Base-by-base conservation (phyloP, 2,888 invertebrate species). In the Orthosia gothica region DNA sequence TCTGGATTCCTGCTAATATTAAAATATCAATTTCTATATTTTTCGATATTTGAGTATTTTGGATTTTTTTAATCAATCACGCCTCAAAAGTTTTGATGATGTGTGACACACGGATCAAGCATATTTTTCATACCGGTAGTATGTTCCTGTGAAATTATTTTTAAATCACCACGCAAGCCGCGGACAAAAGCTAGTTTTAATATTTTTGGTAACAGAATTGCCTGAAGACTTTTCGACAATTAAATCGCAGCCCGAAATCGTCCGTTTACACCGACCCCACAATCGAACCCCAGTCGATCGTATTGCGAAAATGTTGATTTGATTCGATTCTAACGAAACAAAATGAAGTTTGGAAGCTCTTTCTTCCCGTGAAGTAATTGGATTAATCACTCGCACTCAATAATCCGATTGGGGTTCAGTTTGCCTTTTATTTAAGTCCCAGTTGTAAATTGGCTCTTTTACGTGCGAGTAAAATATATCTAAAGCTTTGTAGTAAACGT, bases 351-450 rank as follows among this genome's bases (percentile, higher is more conserved):
- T 77, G 82, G 85, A 77, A 88, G 86, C 83, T 89, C 87, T 87
- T 89, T 89, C 84, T 83, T 80, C 63, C 70, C 71, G 82, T 84
- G 85, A 85, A 83, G 86, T 89, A 90, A 91, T 91, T 89, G 87
- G 83, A 89, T 91, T 91, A 91, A 91, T 91, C 87, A 89, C 85
- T 74, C 78, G 78, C 70, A 78, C 74, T 65, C 76, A 62, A 83
- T 81, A 79, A 83, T 87, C 81, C 74, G 70, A 63, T 87, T 69
- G 76, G 85, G 79, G 70, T 61, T 32, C 58, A 84, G 77, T 78
- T 76, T 65, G 45, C 59, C 73, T 84, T 79, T 59, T 74, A 70
- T 78, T 76, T 78, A 72, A 64, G 72, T 61, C n/a, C 2, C 62
- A 71, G 63, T 84, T 85, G 74, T 70, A 57, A 78, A 77, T 74